These are phyloP conservation scores for Prosopocoilus inquinatus DNA, from an alignment of 2,888 invertebrate genomes.

Conservation along the genomic window DNA sequence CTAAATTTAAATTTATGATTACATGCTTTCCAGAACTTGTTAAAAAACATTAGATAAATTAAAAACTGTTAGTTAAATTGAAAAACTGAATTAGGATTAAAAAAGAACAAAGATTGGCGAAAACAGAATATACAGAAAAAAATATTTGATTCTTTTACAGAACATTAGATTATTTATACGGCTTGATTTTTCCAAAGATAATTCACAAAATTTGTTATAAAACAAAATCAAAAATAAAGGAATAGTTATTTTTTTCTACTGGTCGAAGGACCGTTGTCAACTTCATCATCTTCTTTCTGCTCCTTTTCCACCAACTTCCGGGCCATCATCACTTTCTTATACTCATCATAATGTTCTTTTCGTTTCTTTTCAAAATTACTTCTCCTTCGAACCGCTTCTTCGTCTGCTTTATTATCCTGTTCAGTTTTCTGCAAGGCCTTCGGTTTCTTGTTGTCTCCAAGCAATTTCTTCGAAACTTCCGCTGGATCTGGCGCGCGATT, in stretches of 20 bases:
- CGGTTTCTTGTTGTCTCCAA: slow-evolving; percentile 9
- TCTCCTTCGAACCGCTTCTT: neutral
- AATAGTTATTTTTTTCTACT: neutral
- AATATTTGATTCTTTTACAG: neutral
- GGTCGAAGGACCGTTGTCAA: neutral
- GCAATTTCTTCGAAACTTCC: slow-evolving; percentile 11
- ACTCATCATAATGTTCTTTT: slow-evolving; percentile 17
- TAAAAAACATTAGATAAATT: no score
- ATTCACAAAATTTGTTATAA: neutral
- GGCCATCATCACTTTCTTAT: slow-evolving; percentile 10
- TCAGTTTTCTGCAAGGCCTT: slow-evolving; percentile 7
- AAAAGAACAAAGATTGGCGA: neutral
- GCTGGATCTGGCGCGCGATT: slow-evolving; percentile 4
- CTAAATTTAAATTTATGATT: no score
- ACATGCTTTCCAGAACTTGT: no score
- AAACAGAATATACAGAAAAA: neutral
- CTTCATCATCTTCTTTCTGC: neutral
- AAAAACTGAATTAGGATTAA: no score
- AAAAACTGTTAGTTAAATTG: no score
- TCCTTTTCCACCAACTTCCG: slow-evolving; percentile 2
- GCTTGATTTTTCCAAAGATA: neutral
- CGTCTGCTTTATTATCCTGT: slow-evolving; percentile 3
- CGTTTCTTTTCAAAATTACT: slow-evolving; percentile 5
- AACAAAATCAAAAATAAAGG: neutral
- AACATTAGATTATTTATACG: neutral